These are phyloP conservation scores for Lemur catta DNA, from an alignment of 2,797 vertebrate genomes.

Conservation along the genomic window DNA sequence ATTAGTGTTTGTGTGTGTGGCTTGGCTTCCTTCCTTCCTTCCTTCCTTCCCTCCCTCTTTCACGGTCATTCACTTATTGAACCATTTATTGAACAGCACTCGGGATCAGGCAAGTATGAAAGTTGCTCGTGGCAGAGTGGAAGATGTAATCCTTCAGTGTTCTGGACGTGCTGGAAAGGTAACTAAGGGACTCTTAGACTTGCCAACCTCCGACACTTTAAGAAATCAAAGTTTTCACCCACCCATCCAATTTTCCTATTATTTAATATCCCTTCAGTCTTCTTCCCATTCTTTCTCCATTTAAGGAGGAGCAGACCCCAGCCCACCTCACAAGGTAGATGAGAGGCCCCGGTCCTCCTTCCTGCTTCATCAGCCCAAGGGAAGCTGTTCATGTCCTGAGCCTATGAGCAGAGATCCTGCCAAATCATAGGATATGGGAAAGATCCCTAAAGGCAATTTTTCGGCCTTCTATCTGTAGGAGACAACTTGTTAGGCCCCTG, in stretches of 20 bases:
- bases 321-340: background rate
- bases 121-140: background rate
- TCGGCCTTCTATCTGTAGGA: conserved; percentile 30
- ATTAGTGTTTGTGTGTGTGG: background rate
- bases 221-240: conserved; percentile 28
- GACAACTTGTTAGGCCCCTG: conserved; percentile 44
- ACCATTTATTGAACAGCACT: background rate
- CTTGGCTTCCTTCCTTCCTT: background rate
- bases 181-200: background rate
- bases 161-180: background rate
- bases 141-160: background rate
- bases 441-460: background rate
- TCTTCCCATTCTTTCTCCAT: background rate
- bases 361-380: background rate
- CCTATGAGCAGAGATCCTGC: conserved; percentile 38
- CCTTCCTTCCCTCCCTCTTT: background rate
- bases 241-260: background rate
- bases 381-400: background rate
- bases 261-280: background rate
- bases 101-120: background rate
- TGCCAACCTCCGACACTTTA: background rate
- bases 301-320: background rate
- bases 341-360: background rate
- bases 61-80: background rate
- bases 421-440: conserved; percentile 1